Base-by-base conservation (phyloP, 2,888 invertebrate species). In the Ophion ellenae region DNA sequence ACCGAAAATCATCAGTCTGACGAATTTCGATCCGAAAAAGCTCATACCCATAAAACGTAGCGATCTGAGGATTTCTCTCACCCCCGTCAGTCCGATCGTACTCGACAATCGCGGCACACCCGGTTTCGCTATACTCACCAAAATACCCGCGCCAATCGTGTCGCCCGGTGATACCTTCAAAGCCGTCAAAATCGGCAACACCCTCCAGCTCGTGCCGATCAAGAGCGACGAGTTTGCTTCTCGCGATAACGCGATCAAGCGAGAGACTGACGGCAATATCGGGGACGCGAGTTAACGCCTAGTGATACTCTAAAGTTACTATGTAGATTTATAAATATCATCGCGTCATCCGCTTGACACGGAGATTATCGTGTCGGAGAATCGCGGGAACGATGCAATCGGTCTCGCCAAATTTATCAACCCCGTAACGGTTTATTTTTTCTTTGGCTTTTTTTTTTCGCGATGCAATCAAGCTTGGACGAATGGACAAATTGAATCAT, bases 151-250 rank as follows among this genome's bases (percentile, higher is more conserved):
- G 28, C 89, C 89, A 14, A 87, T 87, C 36, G 88, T 91, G 66
- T 90, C 90, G 59, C 89, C 91, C 6, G 92, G 92, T 67, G 91
- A 91, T 84, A 89, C 90, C 10, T 92, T 91, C 69, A 90, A 90
- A 86, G 92, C 91, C 57, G 88, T 92, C 36, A 90, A 91, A 89
- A 89, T 91, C 69, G 92, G 92, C n/a, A 90, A 92, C 81, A 90
- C 90, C 20, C 86, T 92, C 40, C 91, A 91, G 80, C 88, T 92
- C 70, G 90, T 92, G 69, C 91, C 89, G 47, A 87, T 91, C 17
- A 87, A 89, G 69, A 85, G 82, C 81, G 84, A 88, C 67, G 88
- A 87, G 32, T 17, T 53, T 53, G 80, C 74, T 73, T 17, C 66
- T 45, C 67, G 59, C 11, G 75, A n/a, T 45, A 47, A 53, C 36